Base-by-base conservation (phyloP, 2,888 invertebrate species). In the Monopis laevigella region DNA sequence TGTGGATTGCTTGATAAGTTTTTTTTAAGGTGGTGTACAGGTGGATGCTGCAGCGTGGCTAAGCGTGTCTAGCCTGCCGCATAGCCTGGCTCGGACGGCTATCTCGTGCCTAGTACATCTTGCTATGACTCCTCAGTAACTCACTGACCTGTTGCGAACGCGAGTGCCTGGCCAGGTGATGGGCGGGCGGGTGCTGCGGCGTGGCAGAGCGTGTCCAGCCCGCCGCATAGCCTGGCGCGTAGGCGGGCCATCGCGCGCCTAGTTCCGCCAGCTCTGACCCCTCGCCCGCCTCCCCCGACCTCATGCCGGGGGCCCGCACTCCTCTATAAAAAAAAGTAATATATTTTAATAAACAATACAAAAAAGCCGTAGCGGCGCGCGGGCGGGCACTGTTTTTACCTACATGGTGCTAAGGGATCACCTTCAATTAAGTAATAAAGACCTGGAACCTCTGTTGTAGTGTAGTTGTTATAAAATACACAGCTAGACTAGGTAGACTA, bases 221-320 rank as follows among this genome's bases (percentile, higher is more conserved):
- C 54, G 55, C 44, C 55, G 62, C 55, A 69, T 82, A 81, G 58
- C 82, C 82, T 65, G 83, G 77, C 58, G 77, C 67, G 68, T 83
- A 83, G 59, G 84, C 70, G 74, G 73, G 84, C 77, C 77, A 78
- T 56, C 78, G 75, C 65, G 77, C 68, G 52, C 80, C 74, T 54
- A 80, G 69, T 71, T 78, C 81, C 61, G 78, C 74, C 65, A 80
- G 71, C 71, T 81, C 81, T 53, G 80, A 78, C 58, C 69, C 84
- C 83, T 72, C 82, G 65, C 72, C 78, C 68, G 62, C 78, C 72
- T 74, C 78, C 75, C 82, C 77, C 73, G 82, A 77, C 74, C 82
- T 77, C 75, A 83, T 80, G 75, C 81, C 82, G 75, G 82, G 82
- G 42, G 82, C 75, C 66, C 65, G 59, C 65, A 55, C 52, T 56